Base-by-base conservation (phyloP, 2,113 vertebrate genomes). In the Stictonetta naevosa region DNA sequence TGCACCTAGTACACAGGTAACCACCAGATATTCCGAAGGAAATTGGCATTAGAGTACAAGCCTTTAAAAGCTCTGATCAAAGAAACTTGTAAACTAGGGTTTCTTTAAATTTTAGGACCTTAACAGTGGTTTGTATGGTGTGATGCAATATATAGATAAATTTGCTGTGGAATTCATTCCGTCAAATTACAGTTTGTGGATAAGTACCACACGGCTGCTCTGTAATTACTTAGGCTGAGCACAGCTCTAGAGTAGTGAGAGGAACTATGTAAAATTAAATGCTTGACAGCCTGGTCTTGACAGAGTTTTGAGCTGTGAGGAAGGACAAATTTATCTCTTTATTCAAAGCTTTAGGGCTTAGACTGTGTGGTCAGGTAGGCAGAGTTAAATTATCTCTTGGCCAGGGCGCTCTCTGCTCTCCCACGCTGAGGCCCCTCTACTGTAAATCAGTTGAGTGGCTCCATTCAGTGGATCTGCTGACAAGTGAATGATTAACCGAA, bases 401-500 rank as follows among this genome's bases (percentile, higher is more conserved):
- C 21, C 64, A 78, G 80, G 53, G 76, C 92, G 33, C 28, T 79
- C 46, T 58, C 56, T 36, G 64, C 62, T 88, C 75, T 69, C 48
- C 53, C 60, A 50, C 25, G 15, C 17, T 89, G 73, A 91, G 80
- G 53, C 86, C 75, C 25, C 62, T 80, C 36, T 80, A 94, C 86
- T 93, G 91, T 93, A 92, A 94, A 88, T 94, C 56, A 89, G 79
- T 46, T 26, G 15, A 34, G 36, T n/a, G 80, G 59, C 82, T 87
- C 68, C 34, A 8, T 92, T 83, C 60, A 69, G 5, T 66, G 62
- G 28, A 73, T 73, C 36, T 89, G 71, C 80, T 74, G 86, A 62
- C 40, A n/a, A 82, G 86, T 92, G 56, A 94, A 97, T 95, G 25
- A 95, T 96, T 96, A 93, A 94, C 92, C 40, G 6, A 69, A 88